Percentiles rank a stretch among this genome's conserved stretches.
phyloP scores from a whole-genome alignment of 2,113 vertebrate species.

The Nycticorax nycticorax region DNA sequence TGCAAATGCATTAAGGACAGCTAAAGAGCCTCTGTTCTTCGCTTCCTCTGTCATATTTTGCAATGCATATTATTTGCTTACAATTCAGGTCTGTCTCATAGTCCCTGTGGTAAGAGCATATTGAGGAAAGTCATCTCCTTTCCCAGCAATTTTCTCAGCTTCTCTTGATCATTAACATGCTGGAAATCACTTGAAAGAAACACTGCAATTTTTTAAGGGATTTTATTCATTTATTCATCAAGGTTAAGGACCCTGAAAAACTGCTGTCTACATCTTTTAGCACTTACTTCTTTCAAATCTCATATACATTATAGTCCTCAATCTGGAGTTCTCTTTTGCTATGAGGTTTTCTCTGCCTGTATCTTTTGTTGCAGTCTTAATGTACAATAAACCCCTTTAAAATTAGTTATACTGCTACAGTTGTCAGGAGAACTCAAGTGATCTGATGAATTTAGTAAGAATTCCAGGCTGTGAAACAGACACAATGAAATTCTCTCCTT shows the following conservation, averaged over 20 bases:
- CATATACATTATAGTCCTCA: constrained; percentile 55
- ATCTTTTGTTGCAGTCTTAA: constrained; percentile 55
- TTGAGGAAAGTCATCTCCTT: constrained; percentile 55
- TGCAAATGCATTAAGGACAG: constrained; percentile 23
- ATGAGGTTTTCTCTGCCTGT: constrained; percentile 43
- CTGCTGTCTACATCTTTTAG: constrained; percentile 71
- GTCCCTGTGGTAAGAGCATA: constrained; percentile 43
- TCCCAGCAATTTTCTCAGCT: constrained; percentile 63
- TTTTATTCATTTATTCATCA: constrained; percentile 78
- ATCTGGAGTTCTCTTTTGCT: constrained; percentile 30
- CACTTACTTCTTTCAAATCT: constrained; percentile 65
- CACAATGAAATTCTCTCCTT: constrained; percentile 51
- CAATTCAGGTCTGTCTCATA: constrained; percentile 33
- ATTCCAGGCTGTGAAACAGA: constrained; percentile 34
- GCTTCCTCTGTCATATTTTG: constrained; percentile 17
- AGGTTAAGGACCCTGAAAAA: constrained; percentile 76
- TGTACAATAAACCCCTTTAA: constrained; percentile 56
- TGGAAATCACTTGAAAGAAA: constrained; percentile 70
- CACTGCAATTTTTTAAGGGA: constrained; percentile 62
- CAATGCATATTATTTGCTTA: constrained; percentile 51
- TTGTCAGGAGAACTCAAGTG: constrained; percentile 59
- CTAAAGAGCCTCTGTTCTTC: constrained; percentile 21
- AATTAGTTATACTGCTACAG: constrained; percentile 55
- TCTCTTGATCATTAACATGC: constrained; percentile 71
- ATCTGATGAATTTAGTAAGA: constrained; percentile 43